A percentile compares a stretch with the other conserved stretches of the same genome.
These are phyloP conservation scores for Schizopygopsis pylzovi DNA, from an alignment of 2,797 vertebrate species.

Conservation along the genomic window DNA sequence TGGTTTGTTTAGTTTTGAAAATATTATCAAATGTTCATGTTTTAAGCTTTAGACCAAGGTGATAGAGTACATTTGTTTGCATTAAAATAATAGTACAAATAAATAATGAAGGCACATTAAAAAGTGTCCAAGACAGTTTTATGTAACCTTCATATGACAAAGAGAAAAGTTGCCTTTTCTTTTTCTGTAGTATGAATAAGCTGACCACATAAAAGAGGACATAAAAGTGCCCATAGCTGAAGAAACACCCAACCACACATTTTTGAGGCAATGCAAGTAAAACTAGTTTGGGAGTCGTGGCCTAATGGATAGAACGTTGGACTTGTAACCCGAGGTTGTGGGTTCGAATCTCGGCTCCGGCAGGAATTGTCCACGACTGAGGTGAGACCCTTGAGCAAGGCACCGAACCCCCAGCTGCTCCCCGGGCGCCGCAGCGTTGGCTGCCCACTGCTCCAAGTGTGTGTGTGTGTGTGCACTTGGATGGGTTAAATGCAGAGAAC, in stretches of 20 bases:
- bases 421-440: too few species aligned
- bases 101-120: neutral
- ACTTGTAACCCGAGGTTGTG: too few species aligned
- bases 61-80: neutral
- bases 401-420: too few species aligned
- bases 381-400: too few species aligned
- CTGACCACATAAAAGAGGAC: neutral
- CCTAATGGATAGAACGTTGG: too few species aligned
- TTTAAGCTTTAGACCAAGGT: neutral
- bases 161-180: neutral
- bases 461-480: too few species aligned
- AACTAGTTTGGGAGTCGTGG: too few species aligned
- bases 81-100: neutral
- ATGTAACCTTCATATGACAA: neutral
- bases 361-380: too few species aligned
- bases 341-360: too few species aligned
- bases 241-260: neutral
- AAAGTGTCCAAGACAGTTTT: neutral
- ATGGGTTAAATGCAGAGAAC: too few species aligned
- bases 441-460: too few species aligned
- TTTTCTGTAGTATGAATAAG: slow-evolving; percentile 8
- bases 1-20: neutral
- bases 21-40: neutral
- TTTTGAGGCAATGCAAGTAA: neutral
- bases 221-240: neutral